Evolutionary conservation across 2,888 invertebrate genomes (phyloP).

Genomic region (Caenorhabditis angaria): DNA sequence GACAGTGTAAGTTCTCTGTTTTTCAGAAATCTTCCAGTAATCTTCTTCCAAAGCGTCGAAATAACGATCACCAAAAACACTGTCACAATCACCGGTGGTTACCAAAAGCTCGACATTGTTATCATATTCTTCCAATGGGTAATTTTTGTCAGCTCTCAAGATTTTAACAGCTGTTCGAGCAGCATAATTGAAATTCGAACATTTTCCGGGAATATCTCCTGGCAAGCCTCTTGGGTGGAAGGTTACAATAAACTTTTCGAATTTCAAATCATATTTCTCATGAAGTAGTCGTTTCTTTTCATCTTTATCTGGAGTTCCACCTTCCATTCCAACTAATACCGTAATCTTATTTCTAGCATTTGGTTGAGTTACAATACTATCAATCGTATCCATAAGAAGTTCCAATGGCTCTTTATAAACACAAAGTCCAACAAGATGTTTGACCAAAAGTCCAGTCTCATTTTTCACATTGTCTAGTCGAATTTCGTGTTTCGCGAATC

Average conservation of each 20-base stretch:
- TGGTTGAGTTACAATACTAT: conserved; percentile 59
- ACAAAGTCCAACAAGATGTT: conserved; percentile 58
- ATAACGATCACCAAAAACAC: conserved; percentile 64
- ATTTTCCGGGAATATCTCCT: conserved; percentile 69
- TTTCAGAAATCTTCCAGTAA: conserved; percentile 57
- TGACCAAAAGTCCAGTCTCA: conserved; percentile 44
- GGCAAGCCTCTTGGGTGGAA: conserved; percentile 64
- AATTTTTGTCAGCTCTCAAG: conserved; percentile 57
- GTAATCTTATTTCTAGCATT: conserved; percentile 59
- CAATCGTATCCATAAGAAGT: conserved; percentile 61
- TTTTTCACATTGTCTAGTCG: conserved; percentile 53
- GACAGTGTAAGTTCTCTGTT: conserved; percentile 59
- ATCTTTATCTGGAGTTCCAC: conserved; percentile 65
- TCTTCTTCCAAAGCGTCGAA: conserved; percentile 67
- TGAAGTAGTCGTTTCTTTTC: conserved; percentile 55
- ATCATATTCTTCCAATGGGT: conserved; percentile 52
- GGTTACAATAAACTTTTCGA: conserved; percentile 64
- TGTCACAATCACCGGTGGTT: conserved; percentile 68
- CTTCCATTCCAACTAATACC: conserved; percentile 64
- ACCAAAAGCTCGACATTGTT: conserved; percentile 59
- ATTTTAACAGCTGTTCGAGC: conserved; percentile 55
- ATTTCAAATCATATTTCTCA: conserved; percentile 56
- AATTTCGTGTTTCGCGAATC: conserved; percentile 54
- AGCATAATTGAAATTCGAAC: conserved; percentile 66
- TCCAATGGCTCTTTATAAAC: conserved; percentile 64